Evolutionary conservation across 2,113 vertebrate genomes (phyloP).

Genomic region (Strix uralensis): DNA sequence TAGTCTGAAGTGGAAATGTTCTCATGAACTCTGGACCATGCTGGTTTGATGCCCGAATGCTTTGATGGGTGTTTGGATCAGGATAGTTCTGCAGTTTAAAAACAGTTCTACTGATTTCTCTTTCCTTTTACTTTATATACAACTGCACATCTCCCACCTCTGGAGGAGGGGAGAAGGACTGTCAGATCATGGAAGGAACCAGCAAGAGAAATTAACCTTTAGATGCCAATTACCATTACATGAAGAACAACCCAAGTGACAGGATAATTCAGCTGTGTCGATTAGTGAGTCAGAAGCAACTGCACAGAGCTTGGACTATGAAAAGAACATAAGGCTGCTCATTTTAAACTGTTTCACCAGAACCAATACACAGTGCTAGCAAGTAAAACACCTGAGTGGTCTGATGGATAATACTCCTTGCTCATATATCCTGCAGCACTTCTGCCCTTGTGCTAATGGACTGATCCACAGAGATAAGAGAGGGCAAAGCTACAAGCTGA

Average conservation of each 20-base stretch:
- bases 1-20: constrained; percentile 40
- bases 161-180: not conserved
- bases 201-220: not conserved
- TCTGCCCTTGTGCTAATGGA: not conserved
- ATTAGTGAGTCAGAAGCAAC: not conserved
- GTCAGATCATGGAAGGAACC: not conserved
- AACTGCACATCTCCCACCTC: not conserved
- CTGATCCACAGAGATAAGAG: not conserved
- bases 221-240: not conserved
- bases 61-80: not conserved
- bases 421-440: not conserved
- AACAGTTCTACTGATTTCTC: not conserved
- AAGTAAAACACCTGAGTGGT: not conserved
- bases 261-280: not conserved
- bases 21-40: not conserved
- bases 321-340: not conserved
- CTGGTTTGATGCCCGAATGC: not conserved
- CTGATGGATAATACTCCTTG: not conserved
- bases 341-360: not conserved
- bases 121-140: rapidly evolving
- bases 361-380: not conserved
- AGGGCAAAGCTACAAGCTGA: not conserved
- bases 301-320: rapidly evolving
- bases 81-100: not conserved
- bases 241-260: not conserved